Base-by-base conservation (phyloP, 2,888 invertebrate species). In the Steinernema scapterisci region DNA sequence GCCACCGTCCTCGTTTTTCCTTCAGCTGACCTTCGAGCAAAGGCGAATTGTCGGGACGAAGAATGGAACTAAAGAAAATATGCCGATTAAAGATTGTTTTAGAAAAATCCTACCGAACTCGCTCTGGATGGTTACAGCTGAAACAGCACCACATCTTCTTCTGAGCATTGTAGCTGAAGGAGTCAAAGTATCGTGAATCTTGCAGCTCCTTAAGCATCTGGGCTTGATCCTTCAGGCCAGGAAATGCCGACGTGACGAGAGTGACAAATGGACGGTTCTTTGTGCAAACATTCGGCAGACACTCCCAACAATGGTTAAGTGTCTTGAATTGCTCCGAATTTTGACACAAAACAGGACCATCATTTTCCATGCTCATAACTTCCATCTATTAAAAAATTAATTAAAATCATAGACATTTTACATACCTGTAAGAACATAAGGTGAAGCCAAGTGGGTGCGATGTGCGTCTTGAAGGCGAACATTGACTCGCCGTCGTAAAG, bases 221-320 rank as follows among this genome's bases (percentile, higher is more conserved):
- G 87, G 95, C 94, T 88, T 95, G 95, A 86, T 95, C 94, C 92
- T 94, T 94, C 73, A 92, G 90, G 75, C 93, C 93, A 0, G 96
- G 96, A 90, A 96, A 96, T 73, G 95, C 94, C 81, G 95, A 94
- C 5, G 95, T 96, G 73, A 95, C 95, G 54, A 96, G 91, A 71
- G 95, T 94, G 45, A 88, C 87, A 78, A 90, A 90, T n/a, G 87
- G 87, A 71, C 87, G 74, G 13, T 93, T 91, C 88, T 94, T 94
- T 45, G 93, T 93, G 73, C 87, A 85, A 89, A 95, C 94, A 87
- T 93, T 93, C 89, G 94, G 94, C 85, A 96, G 91, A 84, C 93
- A 94, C 89, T 95, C 95, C 95, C 95, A 96, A 89, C 95, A 95
- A 88, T 94, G 93, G 89, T 94, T 94, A 77, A 90, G 85, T 43